phyloP scores from a whole-genome alignment of 1,140 invertebrate genomes.

The Orussus abietinus region DNA sequence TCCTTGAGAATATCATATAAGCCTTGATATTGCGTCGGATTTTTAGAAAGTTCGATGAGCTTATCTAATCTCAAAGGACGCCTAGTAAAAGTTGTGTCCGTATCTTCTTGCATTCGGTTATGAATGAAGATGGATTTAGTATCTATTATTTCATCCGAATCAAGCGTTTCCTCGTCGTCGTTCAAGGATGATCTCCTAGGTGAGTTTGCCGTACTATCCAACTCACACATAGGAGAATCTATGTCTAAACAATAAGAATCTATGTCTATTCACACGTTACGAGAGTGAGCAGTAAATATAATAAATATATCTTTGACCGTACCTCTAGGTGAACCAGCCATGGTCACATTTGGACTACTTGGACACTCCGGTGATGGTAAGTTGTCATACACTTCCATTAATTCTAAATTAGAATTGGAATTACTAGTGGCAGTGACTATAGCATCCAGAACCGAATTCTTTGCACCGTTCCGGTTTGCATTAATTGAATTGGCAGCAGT shows the following conservation, averaged over 20 bases:
- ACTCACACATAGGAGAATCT: conserved; percentile 36
- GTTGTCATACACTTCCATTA: conserved; percentile 39
- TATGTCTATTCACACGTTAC: not conserved
- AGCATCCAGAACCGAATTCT: conserved; percentile 22
- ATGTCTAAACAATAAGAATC: conserved; percentile 25
- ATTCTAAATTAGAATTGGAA: conserved; percentile 22
- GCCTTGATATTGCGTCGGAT: conserved; percentile 26
- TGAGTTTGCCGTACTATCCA: conserved; percentile 44
- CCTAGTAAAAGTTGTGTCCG: conserved; percentile 9
- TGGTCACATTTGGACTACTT: conserved; percentile 43
- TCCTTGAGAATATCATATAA: conserved; percentile 63
- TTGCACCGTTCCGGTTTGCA: conserved; percentile 34
- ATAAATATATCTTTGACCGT: conserved; percentile 17
- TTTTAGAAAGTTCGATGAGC: conserved; percentile 33
- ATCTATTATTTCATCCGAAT: conserved; percentile 41
- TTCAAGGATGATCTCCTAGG: conserved; percentile 36
- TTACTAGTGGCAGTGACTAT: conserved; percentile 36
- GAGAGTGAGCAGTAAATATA: conserved; percentile 8
- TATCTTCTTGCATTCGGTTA: conserved; percentile 35
- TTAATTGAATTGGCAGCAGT: conserved; percentile 43
- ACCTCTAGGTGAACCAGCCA: conserved; percentile 48
- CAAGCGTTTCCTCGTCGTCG: conserved; percentile 37
- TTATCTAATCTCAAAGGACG: conserved; percentile 27
- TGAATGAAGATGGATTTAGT: conserved; percentile 41
- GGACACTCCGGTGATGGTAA: conserved; percentile 37